phyloP scores from a whole-genome alignment of 2,888 invertebrate species.

The Smittia sp. region DNA sequence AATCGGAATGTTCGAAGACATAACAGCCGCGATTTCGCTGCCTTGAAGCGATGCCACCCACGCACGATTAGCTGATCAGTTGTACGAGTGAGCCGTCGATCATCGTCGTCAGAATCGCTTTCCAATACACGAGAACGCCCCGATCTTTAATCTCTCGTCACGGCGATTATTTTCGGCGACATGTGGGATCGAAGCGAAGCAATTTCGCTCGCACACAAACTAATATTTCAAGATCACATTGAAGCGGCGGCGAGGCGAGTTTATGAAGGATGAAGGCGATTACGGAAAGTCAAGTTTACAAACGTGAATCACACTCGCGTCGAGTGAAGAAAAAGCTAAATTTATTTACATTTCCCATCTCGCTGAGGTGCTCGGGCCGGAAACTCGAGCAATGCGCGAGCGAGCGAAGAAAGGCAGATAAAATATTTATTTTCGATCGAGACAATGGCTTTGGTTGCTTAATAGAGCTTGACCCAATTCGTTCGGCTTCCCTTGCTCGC shows the following conservation, averaged over 20 bases:
- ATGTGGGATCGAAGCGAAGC: slow-evolving; percentile 1
- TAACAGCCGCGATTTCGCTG: background rate
- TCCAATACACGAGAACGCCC: no score
- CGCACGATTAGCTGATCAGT: background rate
- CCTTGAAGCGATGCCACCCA: background rate
- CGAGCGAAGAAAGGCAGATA: background rate
- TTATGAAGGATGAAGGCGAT: slow-evolving; percentile 1
- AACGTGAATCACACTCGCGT: background rate
- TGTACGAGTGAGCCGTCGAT: no score
- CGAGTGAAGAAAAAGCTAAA: slow-evolving; percentile 11
- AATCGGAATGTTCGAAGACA: slow-evolving; percentile 11
- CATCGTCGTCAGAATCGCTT: no score
- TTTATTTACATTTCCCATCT: slow-evolving; percentile 26
- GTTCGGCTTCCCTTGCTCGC: background rate
- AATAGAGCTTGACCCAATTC: slow-evolving; percentile 35
- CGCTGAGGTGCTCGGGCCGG: background rate
- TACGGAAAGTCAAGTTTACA: slow-evolving; percentile 23
- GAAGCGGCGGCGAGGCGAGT: background rate
- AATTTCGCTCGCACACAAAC: background rate
- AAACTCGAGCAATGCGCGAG: no score
- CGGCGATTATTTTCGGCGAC: background rate
- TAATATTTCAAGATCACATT: slow-evolving; percentile 9
- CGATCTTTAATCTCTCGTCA: background rate
- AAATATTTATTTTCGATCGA: background rate
- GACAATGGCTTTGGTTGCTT: slow-evolving; percentile 16